phyloP scores from a whole-genome alignment of 2,113 vertebrate species.

The Willisornis vidua region DNA sequence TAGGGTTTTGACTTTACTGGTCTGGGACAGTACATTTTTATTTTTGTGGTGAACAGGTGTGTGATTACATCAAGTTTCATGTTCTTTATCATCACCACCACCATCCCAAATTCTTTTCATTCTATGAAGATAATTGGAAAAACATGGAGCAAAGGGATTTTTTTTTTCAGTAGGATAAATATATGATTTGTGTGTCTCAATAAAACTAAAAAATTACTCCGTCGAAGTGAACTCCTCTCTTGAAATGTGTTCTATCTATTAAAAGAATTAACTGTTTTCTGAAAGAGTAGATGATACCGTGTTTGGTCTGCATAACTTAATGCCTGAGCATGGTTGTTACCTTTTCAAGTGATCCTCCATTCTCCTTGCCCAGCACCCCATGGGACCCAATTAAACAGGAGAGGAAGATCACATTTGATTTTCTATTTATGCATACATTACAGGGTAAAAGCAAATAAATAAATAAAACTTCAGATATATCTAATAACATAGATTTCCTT shows the following conservation, averaged over 20 bases:
- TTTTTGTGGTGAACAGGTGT: background rate
- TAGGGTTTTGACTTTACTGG: background rate
- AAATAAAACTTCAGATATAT: background rate
- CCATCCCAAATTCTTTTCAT: background rate
- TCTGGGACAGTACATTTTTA: background rate
- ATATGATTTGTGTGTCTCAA: background rate
- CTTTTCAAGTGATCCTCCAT: background rate
- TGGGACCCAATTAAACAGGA: background rate
- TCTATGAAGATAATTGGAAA: background rate
- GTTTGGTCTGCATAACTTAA: background rate
- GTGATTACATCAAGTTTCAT: background rate
- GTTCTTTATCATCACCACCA: fast-evolving
- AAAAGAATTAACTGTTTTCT: background rate
- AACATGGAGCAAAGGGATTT: background rate
- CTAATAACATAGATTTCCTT: background rate
- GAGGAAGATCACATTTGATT: background rate
- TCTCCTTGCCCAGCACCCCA: background rate
- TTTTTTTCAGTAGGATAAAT: background rate
- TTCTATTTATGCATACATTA: background rate
- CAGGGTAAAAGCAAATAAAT: background rate
- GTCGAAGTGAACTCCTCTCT: background rate
- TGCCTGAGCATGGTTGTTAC: fast-evolving
- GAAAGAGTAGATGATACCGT: background rate
- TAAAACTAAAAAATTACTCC: background rate
- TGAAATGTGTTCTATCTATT: background rate